Evolutionary conservation across 2,888 invertebrate genomes (phyloP), one percentile per base, ranked within the genome.

Genomic region (Gibbula magus): DNA sequence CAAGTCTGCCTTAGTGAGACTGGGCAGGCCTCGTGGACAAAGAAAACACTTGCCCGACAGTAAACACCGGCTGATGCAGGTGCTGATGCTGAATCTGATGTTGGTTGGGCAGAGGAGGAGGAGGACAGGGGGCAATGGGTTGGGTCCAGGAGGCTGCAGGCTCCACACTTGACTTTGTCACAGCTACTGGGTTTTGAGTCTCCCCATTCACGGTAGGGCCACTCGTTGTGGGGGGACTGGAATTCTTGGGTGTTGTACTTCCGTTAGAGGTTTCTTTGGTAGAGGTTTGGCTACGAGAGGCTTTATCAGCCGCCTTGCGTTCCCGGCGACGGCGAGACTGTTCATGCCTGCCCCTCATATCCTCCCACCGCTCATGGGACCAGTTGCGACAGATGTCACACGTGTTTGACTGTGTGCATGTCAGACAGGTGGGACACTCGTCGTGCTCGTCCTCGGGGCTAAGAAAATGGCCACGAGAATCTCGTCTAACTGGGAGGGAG

Each of bases 1-100:
- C 70, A 70, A 70, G 70, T 70, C 70, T 70, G 70, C 70, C 70
- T 70, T 70, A 70, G 70, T 70, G 70, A 70, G 70, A 70, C 70
- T 70, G 70, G 70, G 70, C 70, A 70, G 70, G 70, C 70, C 70
- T 70, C 70, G 39, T 70, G 70, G 70, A 70, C 70, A 70, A 35
- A 70, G 67, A 70, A 70, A 70, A 70, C 70, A 70, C 70, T 70
- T 70, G 70, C 70, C 70, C 70, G 70, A 70, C 70, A 35, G 70
- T 35, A 70, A 70, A 70, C 70, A 70, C 39, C 20, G 70, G 70
- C 56, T 22, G 56, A 20, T 56, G 56, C 70, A 35, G 70, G 4
- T 45, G 35, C 35, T 35, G 35, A 7, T 35, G 45, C 45, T 45
- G 45, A 45, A 45, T 45, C 45, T 5, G n/a, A n/a, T 18, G 35